phyloP scores from a whole-genome alignment of 2,113 vertebrate species.

The Corythaixoides concolor region DNA sequence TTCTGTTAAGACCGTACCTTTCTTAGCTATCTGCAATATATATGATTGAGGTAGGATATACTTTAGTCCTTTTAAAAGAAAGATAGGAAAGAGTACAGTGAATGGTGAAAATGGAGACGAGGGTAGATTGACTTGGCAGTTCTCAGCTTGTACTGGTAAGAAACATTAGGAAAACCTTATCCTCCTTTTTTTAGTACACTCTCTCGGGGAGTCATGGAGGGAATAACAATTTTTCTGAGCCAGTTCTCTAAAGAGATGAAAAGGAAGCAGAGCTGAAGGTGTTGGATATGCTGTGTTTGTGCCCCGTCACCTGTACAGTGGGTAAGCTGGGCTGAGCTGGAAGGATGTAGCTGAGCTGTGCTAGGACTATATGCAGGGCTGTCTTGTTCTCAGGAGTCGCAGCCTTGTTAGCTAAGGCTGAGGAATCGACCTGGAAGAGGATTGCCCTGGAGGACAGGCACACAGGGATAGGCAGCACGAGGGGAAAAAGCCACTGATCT shows the following conservation, averaged over 20 bases:
- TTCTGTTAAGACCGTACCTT: neutral
- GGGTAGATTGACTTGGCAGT: neutral
- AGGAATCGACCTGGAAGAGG: neutral
- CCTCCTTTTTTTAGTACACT: neutral
- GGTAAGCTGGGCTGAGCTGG: neutral
- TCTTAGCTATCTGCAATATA: neutral
- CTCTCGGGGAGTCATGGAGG: neutral
- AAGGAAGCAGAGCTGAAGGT: neutral
- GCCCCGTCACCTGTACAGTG: neutral
- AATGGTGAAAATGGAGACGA: neutral
- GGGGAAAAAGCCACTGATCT: neutral
- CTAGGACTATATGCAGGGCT: neutral
- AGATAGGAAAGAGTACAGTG: neutral
- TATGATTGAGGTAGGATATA: rapidly evolving
- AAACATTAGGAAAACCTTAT: neutral
- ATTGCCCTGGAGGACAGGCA: neutral
- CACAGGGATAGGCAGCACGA: neutral
- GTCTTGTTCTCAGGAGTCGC: neutral
- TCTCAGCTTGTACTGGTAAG: neutral
- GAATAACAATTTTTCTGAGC: neutral
- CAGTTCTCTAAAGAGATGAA: neutral
- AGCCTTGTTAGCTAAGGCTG: neutral
- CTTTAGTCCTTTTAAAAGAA: neutral
- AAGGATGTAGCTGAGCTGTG: neutral
- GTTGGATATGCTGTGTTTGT: neutral